phyloP scores from a whole-genome alignment of 2,888 invertebrate genomes.

The Perdita meconis region DNA sequence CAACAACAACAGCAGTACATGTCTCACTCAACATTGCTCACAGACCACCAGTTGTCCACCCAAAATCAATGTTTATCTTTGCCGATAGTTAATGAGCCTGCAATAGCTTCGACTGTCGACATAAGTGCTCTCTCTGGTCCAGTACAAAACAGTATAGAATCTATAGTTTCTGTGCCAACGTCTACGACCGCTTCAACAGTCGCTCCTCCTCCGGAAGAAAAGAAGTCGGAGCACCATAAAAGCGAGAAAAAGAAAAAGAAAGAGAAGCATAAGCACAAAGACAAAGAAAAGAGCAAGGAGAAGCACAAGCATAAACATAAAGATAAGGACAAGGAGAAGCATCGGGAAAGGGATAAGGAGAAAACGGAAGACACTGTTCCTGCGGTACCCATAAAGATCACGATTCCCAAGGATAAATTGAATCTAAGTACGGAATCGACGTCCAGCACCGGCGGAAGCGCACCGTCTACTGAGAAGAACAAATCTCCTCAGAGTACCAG shows the following conservation, averaged over 20 bases:
- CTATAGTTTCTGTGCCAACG: conserved; percentile 47
- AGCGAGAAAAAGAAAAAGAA: conserved; percentile 76
- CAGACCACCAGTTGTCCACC: conserved; percentile 48
- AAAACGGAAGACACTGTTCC: conserved; percentile 88
- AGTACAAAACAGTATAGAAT: conserved; percentile 66
- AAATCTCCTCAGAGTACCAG: conserved; percentile 82
- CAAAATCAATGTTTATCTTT: conserved; percentile 57
- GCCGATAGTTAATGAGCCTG: conserved; percentile 59
- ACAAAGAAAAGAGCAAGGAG: conserved; percentile 70
- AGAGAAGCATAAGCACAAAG: conserved; percentile 74
- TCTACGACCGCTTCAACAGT: conserved; percentile 32
- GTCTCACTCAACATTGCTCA: conserved; percentile 51
- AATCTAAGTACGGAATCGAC: conserved; percentile 78
- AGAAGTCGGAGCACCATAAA: conserved; percentile 79
- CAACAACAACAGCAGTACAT: conserved; percentile 54
- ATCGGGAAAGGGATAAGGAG: conserved; percentile 87
- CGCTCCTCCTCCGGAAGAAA: conserved; percentile 63
- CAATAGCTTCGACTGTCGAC: conserved; percentile 76
- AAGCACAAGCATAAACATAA: conserved; percentile 75
- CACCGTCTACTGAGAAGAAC: conserved; percentile 57
- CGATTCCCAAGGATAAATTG: conserved; percentile 87
- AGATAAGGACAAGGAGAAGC: conserved; percentile 90
- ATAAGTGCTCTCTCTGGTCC: conserved; percentile 74
- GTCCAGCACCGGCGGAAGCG: conserved; percentile 52
- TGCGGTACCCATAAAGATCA: conserved; percentile 85